A percentile compares a stretch with the other conserved stretches of the same genome.
These are phyloP conservation scores for Tethea ocularis DNA, from an alignment of 2,888 invertebrate genomes.

Conservation along the genomic window DNA sequence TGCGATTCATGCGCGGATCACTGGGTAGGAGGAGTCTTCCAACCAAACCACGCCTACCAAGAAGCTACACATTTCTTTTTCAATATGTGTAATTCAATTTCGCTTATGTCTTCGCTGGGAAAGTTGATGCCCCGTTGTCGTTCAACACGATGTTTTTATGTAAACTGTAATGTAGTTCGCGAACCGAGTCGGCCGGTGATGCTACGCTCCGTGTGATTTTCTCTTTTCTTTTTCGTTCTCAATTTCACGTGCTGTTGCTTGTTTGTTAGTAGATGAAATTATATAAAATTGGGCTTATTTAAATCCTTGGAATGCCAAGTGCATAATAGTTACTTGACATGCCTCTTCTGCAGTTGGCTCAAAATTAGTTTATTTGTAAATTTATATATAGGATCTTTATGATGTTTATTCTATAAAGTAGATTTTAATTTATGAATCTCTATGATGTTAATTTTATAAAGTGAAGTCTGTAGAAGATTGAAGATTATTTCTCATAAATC, in stretches of 20 bases:
- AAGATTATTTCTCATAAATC: too few species aligned
- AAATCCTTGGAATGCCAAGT: not conserved
- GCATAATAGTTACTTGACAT: too few species aligned
- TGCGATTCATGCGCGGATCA: constrained; percentile 76
- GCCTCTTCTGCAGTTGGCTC: not conserved
- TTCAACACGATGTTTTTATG: constrained; percentile 84
- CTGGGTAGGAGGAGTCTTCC: constrained; percentile 76
- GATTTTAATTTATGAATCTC: too few species aligned
- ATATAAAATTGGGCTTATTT: constrained; percentile 44
- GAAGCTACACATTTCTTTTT: constrained; percentile 84
- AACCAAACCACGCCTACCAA: constrained; percentile 80
- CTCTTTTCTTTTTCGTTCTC: constrained; percentile 64
- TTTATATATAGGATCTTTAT: too few species aligned
- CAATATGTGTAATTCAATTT: constrained; percentile 85
- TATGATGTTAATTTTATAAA: too few species aligned
- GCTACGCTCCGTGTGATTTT: constrained; percentile 71
- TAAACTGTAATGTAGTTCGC: constrained; percentile 83
- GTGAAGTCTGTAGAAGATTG: too few species aligned
- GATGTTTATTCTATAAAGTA: too few species aligned
- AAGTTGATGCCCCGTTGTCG: constrained; percentile 84
- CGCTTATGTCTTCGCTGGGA: constrained; percentile 84
- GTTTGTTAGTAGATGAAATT: constrained; percentile 62
- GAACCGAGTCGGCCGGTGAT: constrained; percentile 76
- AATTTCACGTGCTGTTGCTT: constrained; percentile 77
- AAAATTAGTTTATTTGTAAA: not conserved